Base-by-base conservation (phyloP, 2,113 vertebrate species). In the Larimichthys crocea region DNA sequence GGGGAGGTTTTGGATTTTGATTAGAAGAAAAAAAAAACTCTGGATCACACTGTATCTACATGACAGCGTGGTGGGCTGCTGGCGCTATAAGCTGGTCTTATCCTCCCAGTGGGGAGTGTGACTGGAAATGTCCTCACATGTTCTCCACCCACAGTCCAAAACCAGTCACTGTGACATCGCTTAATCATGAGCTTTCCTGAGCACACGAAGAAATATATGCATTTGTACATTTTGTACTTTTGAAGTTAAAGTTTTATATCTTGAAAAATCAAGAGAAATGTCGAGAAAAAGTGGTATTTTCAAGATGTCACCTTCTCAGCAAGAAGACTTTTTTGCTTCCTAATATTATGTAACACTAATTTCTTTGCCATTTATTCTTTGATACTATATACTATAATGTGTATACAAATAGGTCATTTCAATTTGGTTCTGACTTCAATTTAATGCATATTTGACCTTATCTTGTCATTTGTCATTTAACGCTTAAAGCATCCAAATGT, bases 41-140 rank as follows among this genome's bases (percentile, higher is more conserved):
- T 65, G 31, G 63, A 63, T 80, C 72, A 35, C 53, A 52, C 59
- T 42, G 57, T 64, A 80, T 53, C 72, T 63, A 52, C 80, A 81
- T 81, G 80, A 76, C 71, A 88, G 65, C 31, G 3, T 49, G 65
- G 80, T 79, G 86, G 80, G 80, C 3, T 82, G 80, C 20, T 69
- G 0, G 20, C 73, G 76, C 62, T 74, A 22, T 75, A 74, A 87
- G 82, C 85, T 85, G 11, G 1, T 83, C 42, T 81, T 52, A 64
- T 88, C 80, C 60, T 80, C 79, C 44, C 80, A 52, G 65, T 70
- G 74, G 68, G 74, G 55, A 60, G 60, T 67, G 64, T 49, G 64
- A 80, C 70, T 19, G 40, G 64, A 75, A 75, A 80, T 74, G 56
- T 72, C 26, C 66, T 69, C 68, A 60, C 44, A 78, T 1, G 57